These are phyloP conservation scores for Pipistrellus kuhlii DNA, from an alignment of 2,797 vertebrate genomes.

Conservation along the genomic window DNA sequence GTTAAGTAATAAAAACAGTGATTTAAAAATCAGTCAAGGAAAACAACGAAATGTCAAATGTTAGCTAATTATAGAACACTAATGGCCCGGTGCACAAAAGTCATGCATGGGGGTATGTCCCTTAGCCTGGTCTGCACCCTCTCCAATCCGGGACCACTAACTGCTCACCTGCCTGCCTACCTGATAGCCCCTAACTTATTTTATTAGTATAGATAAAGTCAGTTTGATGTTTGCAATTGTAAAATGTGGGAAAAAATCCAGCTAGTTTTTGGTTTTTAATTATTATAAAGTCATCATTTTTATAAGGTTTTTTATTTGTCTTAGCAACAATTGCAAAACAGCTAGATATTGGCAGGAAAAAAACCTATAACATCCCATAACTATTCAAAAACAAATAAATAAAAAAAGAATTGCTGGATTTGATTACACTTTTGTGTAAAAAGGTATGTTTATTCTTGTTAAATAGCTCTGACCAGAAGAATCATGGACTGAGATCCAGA, in stretches of 20 bases:
- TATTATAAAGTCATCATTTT: conserved; percentile 50
- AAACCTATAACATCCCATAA: neutral
- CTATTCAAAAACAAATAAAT: neutral
- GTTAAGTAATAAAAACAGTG: neutral
- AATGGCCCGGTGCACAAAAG: too few relatives aligned
- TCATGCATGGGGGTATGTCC: too few relatives aligned
- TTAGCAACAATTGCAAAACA: conserved; percentile 44
- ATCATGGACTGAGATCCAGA: conserved; percentile 2
- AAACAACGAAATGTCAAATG: conserved; percentile 46
- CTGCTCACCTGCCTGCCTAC: too few relatives aligned
- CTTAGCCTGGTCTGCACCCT: too few relatives aligned
- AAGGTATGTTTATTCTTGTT: conserved; percentile 53
- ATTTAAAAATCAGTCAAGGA: conserved; percentile 9
- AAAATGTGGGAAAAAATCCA: neutral
- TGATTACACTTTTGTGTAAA: conserved; percentile 24
- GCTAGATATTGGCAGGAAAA: neutral
- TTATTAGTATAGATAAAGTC: neutral
- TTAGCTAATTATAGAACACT: conserved; percentile 57
- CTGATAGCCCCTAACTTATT: too few relatives aligned
- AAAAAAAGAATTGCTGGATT: neutral
- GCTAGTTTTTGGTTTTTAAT: conserved; percentile 43
- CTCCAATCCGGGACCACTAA: too few relatives aligned
- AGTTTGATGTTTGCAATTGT: neutral
- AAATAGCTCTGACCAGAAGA: conserved; percentile 42
- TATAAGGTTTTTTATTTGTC: conserved; percentile 63